phyloP scores from a whole-genome alignment of 2,888 invertebrate species.

The Acleris holmiana region DNA sequence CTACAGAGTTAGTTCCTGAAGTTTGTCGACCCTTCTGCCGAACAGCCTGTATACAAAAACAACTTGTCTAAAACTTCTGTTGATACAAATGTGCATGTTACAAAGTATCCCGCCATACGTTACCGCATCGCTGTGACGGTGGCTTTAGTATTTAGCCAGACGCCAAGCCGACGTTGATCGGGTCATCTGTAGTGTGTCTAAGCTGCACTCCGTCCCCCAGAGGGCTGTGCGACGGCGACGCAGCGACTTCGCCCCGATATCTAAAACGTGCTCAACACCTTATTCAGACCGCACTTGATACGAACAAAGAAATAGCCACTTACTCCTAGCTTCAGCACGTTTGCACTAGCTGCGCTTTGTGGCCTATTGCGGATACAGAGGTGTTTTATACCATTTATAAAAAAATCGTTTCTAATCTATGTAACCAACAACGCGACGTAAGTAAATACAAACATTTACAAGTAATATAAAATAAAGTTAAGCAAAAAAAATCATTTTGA shows the following conservation, averaged over 20 bases:
- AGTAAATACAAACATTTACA: no score
- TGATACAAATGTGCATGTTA: no score
- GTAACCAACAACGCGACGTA: no score
- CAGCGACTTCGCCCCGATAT: conserved; percentile 21
- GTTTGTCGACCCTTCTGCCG: no score
- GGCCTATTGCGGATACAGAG: neutral
- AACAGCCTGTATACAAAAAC: no score
- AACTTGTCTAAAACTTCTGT: no score
- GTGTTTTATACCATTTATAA: neutral
- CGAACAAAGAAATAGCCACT: conserved; percentile 37
- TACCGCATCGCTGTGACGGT: no score
- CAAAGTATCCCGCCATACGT: no score
- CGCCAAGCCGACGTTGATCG: conserved; percentile 14
- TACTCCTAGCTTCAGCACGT: conserved; percentile 13
- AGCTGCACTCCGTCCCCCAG: conserved; percentile 28
- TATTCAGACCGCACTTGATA: conserved; percentile 33
- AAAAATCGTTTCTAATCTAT: neutral
- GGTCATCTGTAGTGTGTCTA: conserved; percentile 30
- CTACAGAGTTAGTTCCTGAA: no score
- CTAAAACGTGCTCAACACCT: conserved; percentile 37
- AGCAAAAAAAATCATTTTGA: no score
- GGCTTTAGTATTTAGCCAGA: neutral
- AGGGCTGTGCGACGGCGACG: conserved; percentile 18
- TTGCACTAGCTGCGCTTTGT: conserved; percentile 11
- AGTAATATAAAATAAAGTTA: no score